Evolutionary conservation across 2,113 vertebrate species (phyloP).

Genomic region (Epinephelus cyanopodus): DNA sequence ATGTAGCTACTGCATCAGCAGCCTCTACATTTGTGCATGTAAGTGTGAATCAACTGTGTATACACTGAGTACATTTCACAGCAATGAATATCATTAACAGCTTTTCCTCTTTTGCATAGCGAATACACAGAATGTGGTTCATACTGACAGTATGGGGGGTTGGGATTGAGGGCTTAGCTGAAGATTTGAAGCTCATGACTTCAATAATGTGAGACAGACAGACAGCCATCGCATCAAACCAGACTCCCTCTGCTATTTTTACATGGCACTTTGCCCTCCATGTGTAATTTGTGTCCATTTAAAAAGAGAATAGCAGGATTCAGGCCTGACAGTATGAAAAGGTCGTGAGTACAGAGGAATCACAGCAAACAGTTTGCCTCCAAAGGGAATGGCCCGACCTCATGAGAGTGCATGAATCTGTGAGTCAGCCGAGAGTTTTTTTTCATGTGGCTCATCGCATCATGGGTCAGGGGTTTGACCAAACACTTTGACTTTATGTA

Average conservation of each 20-base stretch:
- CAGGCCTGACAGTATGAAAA: neutral
- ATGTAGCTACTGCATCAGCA: no score
- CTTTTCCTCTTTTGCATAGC: neutral
- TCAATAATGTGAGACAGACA: constrained; percentile 21
- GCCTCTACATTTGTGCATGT: neutral
- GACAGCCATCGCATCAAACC: neutral
- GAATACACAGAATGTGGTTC: neutral
- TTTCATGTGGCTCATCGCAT: constrained; percentile 43
- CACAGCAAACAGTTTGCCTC: constrained; percentile 4
- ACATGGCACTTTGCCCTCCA: constrained; percentile 14
- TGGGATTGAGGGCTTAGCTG: constrained; percentile 14
- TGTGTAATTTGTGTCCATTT: constrained; percentile 1
- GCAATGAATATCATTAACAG: neutral
- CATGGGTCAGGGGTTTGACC: constrained; percentile 40
- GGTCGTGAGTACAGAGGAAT: constrained; percentile 13
- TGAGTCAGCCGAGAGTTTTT: constrained; percentile 46
- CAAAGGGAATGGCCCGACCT: constrained; percentile 17
- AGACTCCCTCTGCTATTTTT: constrained; percentile 15
- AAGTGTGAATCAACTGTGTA: neutral
- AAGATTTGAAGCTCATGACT: constrained; percentile 27
- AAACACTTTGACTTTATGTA: constrained; percentile 55
- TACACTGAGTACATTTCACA: neutral
- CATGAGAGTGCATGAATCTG: constrained; percentile 22
- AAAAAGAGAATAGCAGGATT: neutral
- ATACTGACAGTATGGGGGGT: neutral